Percentiles rank a stretch among this genome's conserved stretches.
These are phyloP conservation scores for Lycia hirtaria DNA, from an alignment of 2,888 invertebrate genomes.

Conservation along the genomic window DNA sequence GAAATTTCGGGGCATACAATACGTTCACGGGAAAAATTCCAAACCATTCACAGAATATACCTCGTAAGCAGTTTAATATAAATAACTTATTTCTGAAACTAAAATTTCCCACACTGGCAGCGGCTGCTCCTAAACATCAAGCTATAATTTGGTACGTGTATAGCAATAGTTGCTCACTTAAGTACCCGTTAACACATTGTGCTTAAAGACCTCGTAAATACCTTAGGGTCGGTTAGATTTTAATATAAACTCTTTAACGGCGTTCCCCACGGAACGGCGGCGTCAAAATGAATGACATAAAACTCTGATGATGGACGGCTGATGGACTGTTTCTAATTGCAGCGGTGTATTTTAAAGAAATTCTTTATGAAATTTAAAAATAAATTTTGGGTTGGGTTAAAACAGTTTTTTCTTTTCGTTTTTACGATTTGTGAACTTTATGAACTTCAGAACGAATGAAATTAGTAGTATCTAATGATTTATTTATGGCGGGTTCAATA, in stretches of 20 bases:
- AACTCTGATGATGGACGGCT: constrained; percentile 20
- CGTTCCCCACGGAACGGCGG: constrained; percentile 12
- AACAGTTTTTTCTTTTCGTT: background rate
- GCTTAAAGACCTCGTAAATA: constrained; percentile 17
- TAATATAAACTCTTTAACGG: constrained; percentile 9
- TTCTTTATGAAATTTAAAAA: background rate
- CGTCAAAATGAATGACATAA: constrained; percentile 26
- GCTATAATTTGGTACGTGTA: constrained; percentile 7
- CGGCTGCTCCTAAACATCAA: constrained; percentile 1
- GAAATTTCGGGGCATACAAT: too few species aligned
- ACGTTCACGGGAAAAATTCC: too few species aligned
- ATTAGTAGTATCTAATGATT: too few species aligned
- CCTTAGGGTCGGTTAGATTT: constrained; percentile 2
- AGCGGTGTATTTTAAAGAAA: constrained; percentile 8
- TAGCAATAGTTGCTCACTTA: constrained; percentile 5
- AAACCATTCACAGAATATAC: too few species aligned
- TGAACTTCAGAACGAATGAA: too few species aligned
- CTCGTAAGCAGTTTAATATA: background rate
- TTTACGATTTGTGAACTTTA: background rate
- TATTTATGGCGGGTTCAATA: too few species aligned
- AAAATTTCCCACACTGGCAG: constrained; percentile 14
- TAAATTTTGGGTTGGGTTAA: background rate
- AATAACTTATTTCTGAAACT: background rate
- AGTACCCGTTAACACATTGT: constrained; percentile 16
- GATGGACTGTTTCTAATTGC: constrained; percentile 23